phyloP scores from a whole-genome alignment of 2,113 vertebrate genomes.

The Malurus alboscapulatus region DNA sequence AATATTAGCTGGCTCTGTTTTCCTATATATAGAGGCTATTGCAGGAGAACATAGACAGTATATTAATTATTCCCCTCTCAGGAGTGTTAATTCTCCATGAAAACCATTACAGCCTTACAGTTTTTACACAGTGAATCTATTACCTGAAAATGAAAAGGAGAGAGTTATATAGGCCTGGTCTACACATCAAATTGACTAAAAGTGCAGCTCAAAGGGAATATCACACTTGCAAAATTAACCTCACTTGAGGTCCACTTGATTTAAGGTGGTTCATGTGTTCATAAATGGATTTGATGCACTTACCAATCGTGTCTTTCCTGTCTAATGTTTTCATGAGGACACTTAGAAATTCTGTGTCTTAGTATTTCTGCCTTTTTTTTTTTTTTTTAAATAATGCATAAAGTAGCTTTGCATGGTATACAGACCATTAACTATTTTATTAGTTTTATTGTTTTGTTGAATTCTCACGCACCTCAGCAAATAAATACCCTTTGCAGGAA shows the following conservation, averaged over 20 bases:
- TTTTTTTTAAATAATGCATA: background rate
- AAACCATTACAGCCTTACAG: background rate
- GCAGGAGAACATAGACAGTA: background rate
- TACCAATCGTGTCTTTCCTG: background rate
- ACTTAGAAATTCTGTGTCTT: fast-evolving
- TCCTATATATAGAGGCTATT: background rate
- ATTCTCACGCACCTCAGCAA: background rate
- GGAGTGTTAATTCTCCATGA: background rate
- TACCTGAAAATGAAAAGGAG: background rate
- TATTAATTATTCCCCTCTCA: background rate
- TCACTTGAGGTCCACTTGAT: background rate
- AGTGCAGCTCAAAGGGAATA: background rate
- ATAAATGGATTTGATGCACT: background rate
- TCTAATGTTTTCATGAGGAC: background rate
- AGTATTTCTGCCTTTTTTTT: background rate
- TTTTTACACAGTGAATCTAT: background rate
- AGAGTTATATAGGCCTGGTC: background rate
- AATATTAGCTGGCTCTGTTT: background rate
- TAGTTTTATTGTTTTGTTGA: background rate
- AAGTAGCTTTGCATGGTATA: background rate
- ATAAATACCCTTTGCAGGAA: background rate
- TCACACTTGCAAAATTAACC: background rate
- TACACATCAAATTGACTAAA: background rate
- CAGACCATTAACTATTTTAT: background rate
- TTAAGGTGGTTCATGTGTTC: background rate